A percentile compares a stretch with the other conserved stretches of the same genome.
phyloP scores from a whole-genome alignment of 2,888 invertebrate genomes.

The Tenthredo scrophulariae region DNA sequence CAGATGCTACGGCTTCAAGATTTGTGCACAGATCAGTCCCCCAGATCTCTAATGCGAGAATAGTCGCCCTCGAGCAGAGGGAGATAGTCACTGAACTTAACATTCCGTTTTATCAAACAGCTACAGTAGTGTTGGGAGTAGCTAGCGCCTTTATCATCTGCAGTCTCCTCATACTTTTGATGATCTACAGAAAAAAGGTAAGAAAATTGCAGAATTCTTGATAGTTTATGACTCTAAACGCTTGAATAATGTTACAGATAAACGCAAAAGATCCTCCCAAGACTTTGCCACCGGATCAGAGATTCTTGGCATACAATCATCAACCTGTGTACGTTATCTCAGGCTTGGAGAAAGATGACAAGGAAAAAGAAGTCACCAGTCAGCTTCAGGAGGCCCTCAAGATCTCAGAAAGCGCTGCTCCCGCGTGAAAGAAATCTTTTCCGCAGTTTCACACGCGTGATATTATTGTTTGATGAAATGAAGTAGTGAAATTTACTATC shows the following conservation, averaged over 20 bases:
- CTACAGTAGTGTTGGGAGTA: slow-evolving; percentile 88
- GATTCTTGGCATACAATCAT: slow-evolving; percentile 82
- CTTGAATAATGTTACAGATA: slow-evolving; percentile 62
- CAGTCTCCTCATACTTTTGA: slow-evolving; percentile 86
- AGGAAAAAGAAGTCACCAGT: slow-evolving; percentile 61
- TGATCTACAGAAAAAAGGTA: slow-evolving; percentile 86
- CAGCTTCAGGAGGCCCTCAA: slow-evolving; percentile 41
- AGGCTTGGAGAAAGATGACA: slow-evolving; percentile 82
- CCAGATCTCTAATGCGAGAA: slow-evolving; percentile 75
- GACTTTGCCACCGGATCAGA: slow-evolving; percentile 71
- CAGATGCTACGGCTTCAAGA: slow-evolving; percentile 84
- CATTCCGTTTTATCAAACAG: slow-evolving; percentile 86
- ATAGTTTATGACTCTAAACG: not conserved
- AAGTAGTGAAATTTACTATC: not conserved
- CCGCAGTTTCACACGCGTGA: not conserved
- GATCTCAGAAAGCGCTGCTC: slow-evolving; percentile 24
- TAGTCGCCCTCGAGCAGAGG: slow-evolving; percentile 82
- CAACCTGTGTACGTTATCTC: slow-evolving; percentile 86
- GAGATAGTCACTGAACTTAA: slow-evolving; percentile 85
- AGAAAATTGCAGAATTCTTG: slow-evolving; percentile 3
- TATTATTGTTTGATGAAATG: slow-evolving; percentile 12
- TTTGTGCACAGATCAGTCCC: slow-evolving; percentile 81
- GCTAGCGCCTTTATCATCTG: slow-evolving; percentile 90
- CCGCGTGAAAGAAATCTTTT: not conserved
- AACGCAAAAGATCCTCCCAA: slow-evolving; percentile 64